Conservation (phyloP, 2,888 invertebrate species). For the Helicoverpa assulta region DNA sequence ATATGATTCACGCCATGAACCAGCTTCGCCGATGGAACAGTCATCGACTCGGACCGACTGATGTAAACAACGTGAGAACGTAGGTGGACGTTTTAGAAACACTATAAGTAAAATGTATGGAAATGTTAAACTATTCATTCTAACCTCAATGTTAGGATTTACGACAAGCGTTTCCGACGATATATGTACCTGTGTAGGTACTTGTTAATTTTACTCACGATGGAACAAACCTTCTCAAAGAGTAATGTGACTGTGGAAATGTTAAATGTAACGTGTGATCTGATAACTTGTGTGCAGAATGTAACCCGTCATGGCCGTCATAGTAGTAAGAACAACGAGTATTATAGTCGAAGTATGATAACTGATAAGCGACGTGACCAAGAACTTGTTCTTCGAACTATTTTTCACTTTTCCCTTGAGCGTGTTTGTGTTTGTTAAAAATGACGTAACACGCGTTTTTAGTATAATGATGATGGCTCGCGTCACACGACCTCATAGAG, state of each 20-base stretch:
- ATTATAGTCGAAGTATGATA: conserved; percentile 45
- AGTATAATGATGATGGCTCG: conserved; percentile 67
- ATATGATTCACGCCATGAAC: conserved; percentile 68
- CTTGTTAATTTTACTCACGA: not conserved
- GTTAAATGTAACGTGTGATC: not conserved
- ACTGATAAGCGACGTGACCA: conserved; percentile 56
- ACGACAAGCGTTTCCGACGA: conserved; percentile 6
- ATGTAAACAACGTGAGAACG: conserved; percentile 64
- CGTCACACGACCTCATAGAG: conserved; percentile 64
- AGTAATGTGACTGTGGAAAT: not conserved
- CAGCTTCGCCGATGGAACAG: conserved; percentile 68
- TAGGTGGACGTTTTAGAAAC: conserved; percentile 51
- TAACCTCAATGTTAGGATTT: conserved; percentile 34
- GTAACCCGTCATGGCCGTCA: conserved; percentile 11
- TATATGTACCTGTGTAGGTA: not conserved
- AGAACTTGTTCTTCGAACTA: conserved; percentile 57
- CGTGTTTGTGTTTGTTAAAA: conserved; percentile 45
- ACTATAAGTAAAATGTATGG: conserved; percentile 42
- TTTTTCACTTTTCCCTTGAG: conserved; percentile 52
- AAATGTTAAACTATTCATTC: conserved; percentile 19
- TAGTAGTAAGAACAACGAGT: conserved; percentile 22
- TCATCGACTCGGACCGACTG: conserved; percentile 61
- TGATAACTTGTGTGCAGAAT: conserved; percentile 10
- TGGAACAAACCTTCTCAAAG: not conserved
- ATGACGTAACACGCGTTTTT: conserved; percentile 72